Base-by-base conservation (phyloP, 2,113 vertebrate species). In the Pimephales promelas region DNA sequence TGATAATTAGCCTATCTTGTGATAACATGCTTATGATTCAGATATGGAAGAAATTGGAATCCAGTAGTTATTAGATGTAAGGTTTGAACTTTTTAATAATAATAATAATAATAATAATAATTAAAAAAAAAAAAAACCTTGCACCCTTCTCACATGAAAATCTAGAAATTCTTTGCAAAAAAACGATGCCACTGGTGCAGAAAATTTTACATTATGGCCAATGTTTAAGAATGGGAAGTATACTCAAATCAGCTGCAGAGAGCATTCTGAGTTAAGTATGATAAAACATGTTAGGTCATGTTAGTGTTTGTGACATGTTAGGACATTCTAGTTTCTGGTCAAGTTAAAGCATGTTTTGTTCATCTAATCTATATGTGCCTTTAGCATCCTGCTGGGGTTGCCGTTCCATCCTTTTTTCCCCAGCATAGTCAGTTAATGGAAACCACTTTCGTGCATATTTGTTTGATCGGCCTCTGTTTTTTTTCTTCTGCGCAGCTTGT, bases 291-390 rank as follows among this genome's bases (percentile, higher is more conserved):
- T 45, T 26, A 45, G 36, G 36, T 62, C 57, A 79, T 62, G 57
- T 66, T 47, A 66, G 24, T 80, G 16, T 61, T 61, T 26, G 54
- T 80, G 84, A 76, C 68, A 85, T 87, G 83, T 59, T 87, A 80
- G 70, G 85, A 83, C 86, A 85, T 71, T 71, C 77, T 76, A 74
- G 68, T 81, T 64, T 85, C 78, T 83, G 84, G 75, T 85, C 86
- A 54, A 81, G 81, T 83, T 83, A 54, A 76, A 85, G 81, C 84
- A 81, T 62, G 77, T 68, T 45, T 26, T 66, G 71, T 45, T 79
- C 68, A 52, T 10, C 64, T 71, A 57, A 76, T 68, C 59, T 43
- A 49, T 49, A 52, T 81, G 26, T 4, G 0, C 49, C 59, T 82
- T 82, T 34, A 31, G 47, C 74, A 49, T 75, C 68, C 75, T n/a